Evolutionary conservation across 2,888 invertebrate species (phyloP).

Genomic region (Torymus auratus): DNA sequence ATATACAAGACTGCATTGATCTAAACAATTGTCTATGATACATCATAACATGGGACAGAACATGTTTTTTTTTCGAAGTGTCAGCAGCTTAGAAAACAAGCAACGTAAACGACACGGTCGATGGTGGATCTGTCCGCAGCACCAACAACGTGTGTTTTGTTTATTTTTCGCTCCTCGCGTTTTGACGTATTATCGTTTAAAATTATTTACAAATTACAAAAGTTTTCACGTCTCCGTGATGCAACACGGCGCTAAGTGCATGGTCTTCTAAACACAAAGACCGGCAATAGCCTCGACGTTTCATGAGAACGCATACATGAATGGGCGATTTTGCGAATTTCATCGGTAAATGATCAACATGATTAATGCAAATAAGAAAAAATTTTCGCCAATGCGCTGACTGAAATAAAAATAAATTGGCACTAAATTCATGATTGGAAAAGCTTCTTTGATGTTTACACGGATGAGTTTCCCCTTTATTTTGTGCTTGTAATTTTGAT

Average conservation of each 20-base stretch:
- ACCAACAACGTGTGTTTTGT: conserved; percentile 52
- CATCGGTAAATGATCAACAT: conserved; percentile 38
- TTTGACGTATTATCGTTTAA: conserved; percentile 34
- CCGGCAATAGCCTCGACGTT: conserved; percentile 67
- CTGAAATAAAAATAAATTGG: conserved; percentile 47
- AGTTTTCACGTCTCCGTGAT: conserved; percentile 32
- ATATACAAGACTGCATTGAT: conserved; percentile 68
- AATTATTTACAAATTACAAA: conserved; percentile 61
- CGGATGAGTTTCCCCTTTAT: not conserved
- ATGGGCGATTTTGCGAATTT: conserved; percentile 28
- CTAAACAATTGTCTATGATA: conserved; percentile 64
- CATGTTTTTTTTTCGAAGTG: conserved; percentile 56
- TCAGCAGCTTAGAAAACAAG: conserved; percentile 60
- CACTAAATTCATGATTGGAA: conserved; percentile 49
- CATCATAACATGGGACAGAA: conserved; percentile 61
- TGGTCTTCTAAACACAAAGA: conserved; percentile 71
- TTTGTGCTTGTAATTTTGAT: conserved; percentile 48
- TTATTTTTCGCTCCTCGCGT: conserved; percentile 20
- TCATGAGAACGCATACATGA: conserved; percentile 41
- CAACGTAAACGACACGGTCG: conserved; percentile 43
- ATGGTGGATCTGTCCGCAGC: conserved; percentile 43
- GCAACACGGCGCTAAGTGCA: conserved; percentile 65
- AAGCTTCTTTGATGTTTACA: conserved; percentile 9
- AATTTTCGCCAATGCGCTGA: conserved; percentile 12
- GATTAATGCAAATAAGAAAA: conserved; percentile 9